phyloP scores from a whole-genome alignment of 1,140 invertebrate species.

The Pseudomyrmex concolor region DNA sequence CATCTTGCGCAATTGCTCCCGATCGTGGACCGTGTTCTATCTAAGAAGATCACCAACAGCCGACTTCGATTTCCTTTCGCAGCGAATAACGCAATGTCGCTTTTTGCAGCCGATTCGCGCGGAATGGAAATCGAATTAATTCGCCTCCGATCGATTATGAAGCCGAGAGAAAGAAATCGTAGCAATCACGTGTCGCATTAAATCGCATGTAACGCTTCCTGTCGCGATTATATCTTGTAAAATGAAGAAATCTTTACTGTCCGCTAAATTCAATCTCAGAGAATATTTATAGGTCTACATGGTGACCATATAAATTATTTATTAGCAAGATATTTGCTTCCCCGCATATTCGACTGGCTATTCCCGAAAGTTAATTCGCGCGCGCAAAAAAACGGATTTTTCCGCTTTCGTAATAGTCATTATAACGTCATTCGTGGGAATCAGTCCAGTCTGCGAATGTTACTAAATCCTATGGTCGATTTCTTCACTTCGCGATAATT shows the following conservation, averaged over 20 bases:
- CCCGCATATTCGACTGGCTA: neutral
- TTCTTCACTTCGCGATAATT: slow-evolving; percentile 64
- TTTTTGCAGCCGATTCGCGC: neutral
- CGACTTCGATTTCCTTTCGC: slow-evolving; percentile 56
- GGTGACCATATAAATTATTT: neutral
- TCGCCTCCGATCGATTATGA: neutral
- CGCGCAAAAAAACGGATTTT: slow-evolving; percentile 28
- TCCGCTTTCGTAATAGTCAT: slow-evolving; percentile 58
- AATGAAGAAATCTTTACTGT: too few species aligned
- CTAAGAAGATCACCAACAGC: slow-evolving; percentile 28
- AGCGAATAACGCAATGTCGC: slow-evolving; percentile 16
- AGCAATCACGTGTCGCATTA: slow-evolving; percentile 29
- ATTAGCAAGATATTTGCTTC: neutral
- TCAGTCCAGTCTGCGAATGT: slow-evolving; percentile 47
- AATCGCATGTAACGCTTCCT: neutral
- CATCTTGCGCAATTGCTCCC: slow-evolving; percentile 59
- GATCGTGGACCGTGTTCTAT: slow-evolving; percentile 49
- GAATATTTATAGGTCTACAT: too few species aligned
- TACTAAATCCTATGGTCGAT: slow-evolving; percentile 52
- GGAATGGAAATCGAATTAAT: neutral
- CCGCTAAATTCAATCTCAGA: too few species aligned
- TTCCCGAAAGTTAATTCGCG: neutral
- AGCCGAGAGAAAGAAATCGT: slow-evolving; percentile 6
- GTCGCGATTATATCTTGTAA: neutral
- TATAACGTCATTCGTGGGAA: slow-evolving; percentile 65